phyloP scores from a whole-genome alignment of 1,140 invertebrate genomes.

The Sarcophaga bullata region DNA sequence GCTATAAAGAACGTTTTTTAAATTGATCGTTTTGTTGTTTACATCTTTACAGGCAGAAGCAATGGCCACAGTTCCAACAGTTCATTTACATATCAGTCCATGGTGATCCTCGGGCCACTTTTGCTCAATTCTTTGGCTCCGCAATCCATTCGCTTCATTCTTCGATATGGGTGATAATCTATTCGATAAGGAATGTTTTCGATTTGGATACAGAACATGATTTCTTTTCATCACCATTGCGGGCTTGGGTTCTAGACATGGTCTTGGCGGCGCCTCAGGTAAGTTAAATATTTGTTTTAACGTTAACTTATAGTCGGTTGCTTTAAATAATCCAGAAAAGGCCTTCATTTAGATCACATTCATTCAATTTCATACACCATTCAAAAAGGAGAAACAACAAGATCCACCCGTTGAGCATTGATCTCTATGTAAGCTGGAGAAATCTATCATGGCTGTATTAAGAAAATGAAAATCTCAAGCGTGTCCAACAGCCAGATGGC shows the following conservation, averaged over 20 bases:
- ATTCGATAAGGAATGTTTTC: conserved; percentile 73
- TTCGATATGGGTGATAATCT: conserved; percentile 73
- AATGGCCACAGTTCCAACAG: conserved; percentile 69
- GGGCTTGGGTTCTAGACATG: conserved; percentile 66
- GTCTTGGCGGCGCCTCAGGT: conserved; percentile 67
- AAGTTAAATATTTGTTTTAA: conserved; percentile 42
- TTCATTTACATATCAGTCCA: conserved; percentile 81
- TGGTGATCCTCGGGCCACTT: conserved; percentile 89
- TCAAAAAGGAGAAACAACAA: conserved; percentile 81
- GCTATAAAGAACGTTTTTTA: neutral
- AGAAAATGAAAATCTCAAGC: conserved; percentile 99
- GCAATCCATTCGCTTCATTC: conserved; percentile 73
- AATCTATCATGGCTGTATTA: conserved; percentile 91
- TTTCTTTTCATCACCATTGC: conserved; percentile 67
- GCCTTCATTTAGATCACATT: conserved; percentile 84
- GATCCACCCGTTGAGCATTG: conserved; percentile 97
- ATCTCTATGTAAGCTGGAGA: conserved; percentile 94
- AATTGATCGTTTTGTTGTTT: conserved; percentile 54
- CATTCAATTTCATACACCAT: conserved; percentile 85
- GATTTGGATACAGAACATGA: conserved; percentile 73
- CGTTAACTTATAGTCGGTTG: conserved; percentile 39
- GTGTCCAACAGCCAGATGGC: conserved; percentile 86
- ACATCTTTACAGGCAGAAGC: conserved; percentile 66
- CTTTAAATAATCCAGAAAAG: conserved; percentile 47
- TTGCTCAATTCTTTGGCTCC: conserved; percentile 90